Evolutionary conservation across 1,140 invertebrate species (phyloP).

Genomic region (Stenopsyche tienmushanensis): DNA sequence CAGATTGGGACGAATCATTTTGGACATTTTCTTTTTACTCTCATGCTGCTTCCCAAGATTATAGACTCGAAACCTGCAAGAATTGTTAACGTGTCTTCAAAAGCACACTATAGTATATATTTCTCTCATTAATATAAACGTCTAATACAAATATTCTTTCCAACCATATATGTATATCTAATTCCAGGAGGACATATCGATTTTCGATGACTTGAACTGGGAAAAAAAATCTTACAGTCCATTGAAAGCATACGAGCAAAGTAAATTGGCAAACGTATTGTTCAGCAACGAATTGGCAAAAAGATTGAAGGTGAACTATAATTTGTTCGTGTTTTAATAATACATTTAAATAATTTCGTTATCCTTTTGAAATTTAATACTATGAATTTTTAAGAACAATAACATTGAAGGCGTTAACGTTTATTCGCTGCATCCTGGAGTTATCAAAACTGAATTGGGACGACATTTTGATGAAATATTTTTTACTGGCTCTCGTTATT

Average conservation of each 20-base stretch:
- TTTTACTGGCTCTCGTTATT: constrained; percentile 46
- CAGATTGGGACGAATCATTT: constrained; percentile 78
- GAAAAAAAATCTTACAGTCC: constrained; percentile 60
- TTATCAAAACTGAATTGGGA: constrained; percentile 72
- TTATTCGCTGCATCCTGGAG: constrained; percentile 72
- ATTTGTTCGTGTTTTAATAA: too few species aligned
- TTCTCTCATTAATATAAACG: constrained; percentile 13
- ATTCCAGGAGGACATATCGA: constrained; percentile 61
- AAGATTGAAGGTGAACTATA: constrained; percentile 53
- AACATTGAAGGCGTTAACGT: constrained; percentile 60
- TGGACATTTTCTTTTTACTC: constrained; percentile 76
- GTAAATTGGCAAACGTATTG: constrained; percentile 75
- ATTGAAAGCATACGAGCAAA: constrained; percentile 64
- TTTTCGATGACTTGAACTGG: constrained; percentile 68
- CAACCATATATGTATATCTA: neutral
- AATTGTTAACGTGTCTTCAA: constrained; percentile 66
- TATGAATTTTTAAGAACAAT: constrained; percentile 22
- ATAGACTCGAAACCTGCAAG: constrained; percentile 48
- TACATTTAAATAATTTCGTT: too few species aligned
- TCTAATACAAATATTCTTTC: neutral
- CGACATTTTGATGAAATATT: constrained; percentile 63
- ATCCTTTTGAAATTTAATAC: neutral
- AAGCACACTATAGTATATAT: constrained; percentile 56
- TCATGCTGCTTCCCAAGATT: constrained; percentile 61
- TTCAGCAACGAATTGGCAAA: constrained; percentile 65